Base-by-base conservation (phyloP, 2,888 invertebrate genomes). In the Drosophila robusta region DNA sequence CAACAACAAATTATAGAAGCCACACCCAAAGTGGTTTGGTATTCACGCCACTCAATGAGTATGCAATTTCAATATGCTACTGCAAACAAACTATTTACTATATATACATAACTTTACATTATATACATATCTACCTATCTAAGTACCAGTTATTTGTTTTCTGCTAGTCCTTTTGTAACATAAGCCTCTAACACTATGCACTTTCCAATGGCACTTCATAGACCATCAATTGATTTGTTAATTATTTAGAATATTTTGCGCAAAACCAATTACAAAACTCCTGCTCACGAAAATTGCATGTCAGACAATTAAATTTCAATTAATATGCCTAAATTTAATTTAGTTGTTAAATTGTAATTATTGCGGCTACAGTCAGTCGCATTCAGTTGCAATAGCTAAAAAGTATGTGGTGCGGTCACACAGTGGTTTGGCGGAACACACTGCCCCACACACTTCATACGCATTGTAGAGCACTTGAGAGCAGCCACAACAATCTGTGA, bases 11-110 rank as follows among this genome's bases (percentile, higher is more conserved):
- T 58, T 50, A 41, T 64, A 75, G 75, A 70, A 87, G 89, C 77
- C 78, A 82, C 87, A 82, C 80, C 85, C 85, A 90, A 86, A 91
- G 91, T 89, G 91, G 91, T 90, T 86, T 91, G 91, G 91, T 91
- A 79, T 90, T 91, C 77, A 89, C 91, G 80, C 91, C 91, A 88
- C 91, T 91, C 81, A 91, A 91, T 91, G 91, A 91, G 91, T 91
- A 91, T 89, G 91, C 91, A 87, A 87, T 68, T 79, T 75, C 42
- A 62, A 55, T 76, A 51, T 61, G 24, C 56, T 50, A 54, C 64
- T 42, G 39, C 39, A 50, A 50, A 52, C 49, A 45, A 75, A 62
- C 56, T 67, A 60, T 42, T 63, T 69, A 66, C 29, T 64, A 60
- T 39, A 22, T 52, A 60, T 60, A 55, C 61, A 67, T 58, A 44